A percentile compares a stretch with the other conserved stretches of the same genome.
phyloP scores from a whole-genome alignment of 2,797 vertebrate species.

The Melanotaenia pygmaea region DNA sequence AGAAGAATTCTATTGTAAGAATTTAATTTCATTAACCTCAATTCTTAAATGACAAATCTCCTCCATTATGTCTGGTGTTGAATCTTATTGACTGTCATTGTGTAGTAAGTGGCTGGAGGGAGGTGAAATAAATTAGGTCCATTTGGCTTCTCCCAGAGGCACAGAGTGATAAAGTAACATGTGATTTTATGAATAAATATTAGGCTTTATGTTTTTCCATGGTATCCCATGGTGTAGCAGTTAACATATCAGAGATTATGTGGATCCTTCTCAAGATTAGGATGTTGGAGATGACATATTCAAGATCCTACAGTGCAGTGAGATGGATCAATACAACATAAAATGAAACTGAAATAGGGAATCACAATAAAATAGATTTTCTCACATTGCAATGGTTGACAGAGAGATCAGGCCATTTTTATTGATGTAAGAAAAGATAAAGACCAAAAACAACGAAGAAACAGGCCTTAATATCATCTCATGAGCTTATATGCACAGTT shows the following conservation, averaged over 20 bases:
- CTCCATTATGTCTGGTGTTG: constrained; percentile 75
- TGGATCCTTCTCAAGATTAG: constrained; percentile 15
- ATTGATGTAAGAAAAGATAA: constrained; percentile 49
- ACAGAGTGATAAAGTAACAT: constrained; percentile 76
- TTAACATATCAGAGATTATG: constrained; percentile 19
- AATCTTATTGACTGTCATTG: constrained; percentile 78
- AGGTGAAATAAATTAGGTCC: constrained; percentile 81
- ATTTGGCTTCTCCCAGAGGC: constrained; percentile 79
- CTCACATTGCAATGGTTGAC: constrained; percentile 35
- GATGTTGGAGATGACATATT: constrained; percentile 26
- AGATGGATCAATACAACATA: constrained; percentile 40
- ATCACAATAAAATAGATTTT: constrained; percentile 57
- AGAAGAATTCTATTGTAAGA: constrained; percentile 54
- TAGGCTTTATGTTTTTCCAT: constrained; percentile 49
- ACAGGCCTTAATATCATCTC: background rate
- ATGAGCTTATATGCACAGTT: background rate
- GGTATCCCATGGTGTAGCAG: constrained; percentile 20
- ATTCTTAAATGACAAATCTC: constrained; percentile 76
- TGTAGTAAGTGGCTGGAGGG: constrained; percentile 58
- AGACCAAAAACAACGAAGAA: constrained; percentile 12
- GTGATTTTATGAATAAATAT: constrained; percentile 71
- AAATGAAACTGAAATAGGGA: constrained; percentile 47
- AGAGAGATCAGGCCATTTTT: constrained; percentile 17
- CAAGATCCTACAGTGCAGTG: constrained; percentile 33
- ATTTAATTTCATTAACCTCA: constrained; percentile 73